Evolutionary conservation across 2,797 vertebrate genomes (phyloP).

Genomic region (Austrolebias charrua): DNA sequence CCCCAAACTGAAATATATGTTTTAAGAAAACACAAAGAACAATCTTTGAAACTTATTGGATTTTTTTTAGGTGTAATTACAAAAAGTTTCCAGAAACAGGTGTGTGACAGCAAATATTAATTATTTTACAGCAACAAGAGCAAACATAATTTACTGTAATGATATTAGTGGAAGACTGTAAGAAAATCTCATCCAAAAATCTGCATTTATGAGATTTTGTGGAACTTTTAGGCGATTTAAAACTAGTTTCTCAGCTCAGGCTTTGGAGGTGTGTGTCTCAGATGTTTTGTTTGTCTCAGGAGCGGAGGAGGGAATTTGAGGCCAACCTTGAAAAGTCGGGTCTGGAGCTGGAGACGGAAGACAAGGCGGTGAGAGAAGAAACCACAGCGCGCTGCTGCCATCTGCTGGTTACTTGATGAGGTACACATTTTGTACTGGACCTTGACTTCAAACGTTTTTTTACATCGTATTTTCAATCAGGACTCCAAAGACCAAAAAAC

Average conservation of each 20-base stretch:
- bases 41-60: too few relatives aligned
- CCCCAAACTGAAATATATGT: too few relatives aligned
- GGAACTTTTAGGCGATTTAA: too few relatives aligned
- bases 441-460: not conserved
- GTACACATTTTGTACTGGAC: constrained; percentile 21
- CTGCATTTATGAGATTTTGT: too few relatives aligned
- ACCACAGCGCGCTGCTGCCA: constrained; percentile 28
- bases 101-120: too few relatives aligned
- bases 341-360: constrained; percentile 90
- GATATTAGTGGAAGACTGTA: too few relatives aligned
- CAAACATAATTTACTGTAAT: too few relatives aligned
- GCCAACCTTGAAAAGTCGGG: constrained; percentile 86
- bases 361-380: constrained; percentile 84
- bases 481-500: constrained; percentile 91
- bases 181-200: too few relatives aligned
- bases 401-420: constrained; percentile 46
- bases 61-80: too few relatives aligned
- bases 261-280: constrained; percentile 8
- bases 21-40: too few relatives aligned
- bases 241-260: not conserved
- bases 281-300: constrained; percentile 71
- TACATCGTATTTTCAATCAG: constrained; percentile 60
- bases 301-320: constrained; percentile 92
- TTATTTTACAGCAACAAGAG: too few relatives aligned
- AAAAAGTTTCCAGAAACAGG: too few relatives aligned